A percentile compares a stretch with the other conserved stretches of the same genome.
Evolutionary conservation across 2,113 vertebrate species (phyloP).

Genomic region (Siniperca knerii): DNA sequence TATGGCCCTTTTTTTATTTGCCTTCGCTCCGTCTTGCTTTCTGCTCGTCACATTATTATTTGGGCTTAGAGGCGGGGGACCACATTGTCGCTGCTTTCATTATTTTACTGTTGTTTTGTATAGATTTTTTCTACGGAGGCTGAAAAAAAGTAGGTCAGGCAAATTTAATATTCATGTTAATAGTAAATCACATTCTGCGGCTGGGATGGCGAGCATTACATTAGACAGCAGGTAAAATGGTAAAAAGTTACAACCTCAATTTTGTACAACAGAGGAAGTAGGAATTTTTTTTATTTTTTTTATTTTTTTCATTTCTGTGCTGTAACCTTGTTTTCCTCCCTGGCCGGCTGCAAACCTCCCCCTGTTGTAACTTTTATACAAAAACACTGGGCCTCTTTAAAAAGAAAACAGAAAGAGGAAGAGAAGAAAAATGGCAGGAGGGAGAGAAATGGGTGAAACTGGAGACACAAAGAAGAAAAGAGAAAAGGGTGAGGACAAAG

Average conservation of each 20-base stretch:
- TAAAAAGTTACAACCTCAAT: constrained; percentile 51
- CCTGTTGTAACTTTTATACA: constrained; percentile 29
- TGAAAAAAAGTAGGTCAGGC: constrained; percentile 60
- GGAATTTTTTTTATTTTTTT: constrained; percentile 1
- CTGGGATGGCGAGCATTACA: neutral
- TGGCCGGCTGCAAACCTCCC: neutral
- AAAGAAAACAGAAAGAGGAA: constrained; percentile 21
- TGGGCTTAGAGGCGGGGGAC: constrained; percentile 24
- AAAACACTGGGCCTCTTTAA: constrained; percentile 32
- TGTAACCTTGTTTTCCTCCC: constrained; percentile 33
- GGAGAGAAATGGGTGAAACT: neutral
- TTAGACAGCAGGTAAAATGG: constrained; percentile 4
- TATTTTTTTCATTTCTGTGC: constrained; percentile 9
- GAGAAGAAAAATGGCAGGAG: neutral
- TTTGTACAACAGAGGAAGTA: constrained; percentile 30
- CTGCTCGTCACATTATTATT: constrained; percentile 24
- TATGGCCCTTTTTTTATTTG: constrained; percentile 24
- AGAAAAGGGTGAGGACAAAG: constrained; percentile 28
- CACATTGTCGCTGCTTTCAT: constrained; percentile 41
- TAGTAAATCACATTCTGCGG: constrained; percentile 38
- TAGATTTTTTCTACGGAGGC: constrained; percentile 36
- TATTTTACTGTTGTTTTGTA: constrained; percentile 53
- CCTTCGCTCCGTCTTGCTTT: constrained; percentile 23
- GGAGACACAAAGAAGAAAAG: constrained; percentile 47
- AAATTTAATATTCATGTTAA: constrained; percentile 59